These are phyloP conservation scores for Diacarnus erythraeanus DNA, from an alignment of 37 sponge, comb jelly and placozoan species.

Conservation along the genomic window DNA sequence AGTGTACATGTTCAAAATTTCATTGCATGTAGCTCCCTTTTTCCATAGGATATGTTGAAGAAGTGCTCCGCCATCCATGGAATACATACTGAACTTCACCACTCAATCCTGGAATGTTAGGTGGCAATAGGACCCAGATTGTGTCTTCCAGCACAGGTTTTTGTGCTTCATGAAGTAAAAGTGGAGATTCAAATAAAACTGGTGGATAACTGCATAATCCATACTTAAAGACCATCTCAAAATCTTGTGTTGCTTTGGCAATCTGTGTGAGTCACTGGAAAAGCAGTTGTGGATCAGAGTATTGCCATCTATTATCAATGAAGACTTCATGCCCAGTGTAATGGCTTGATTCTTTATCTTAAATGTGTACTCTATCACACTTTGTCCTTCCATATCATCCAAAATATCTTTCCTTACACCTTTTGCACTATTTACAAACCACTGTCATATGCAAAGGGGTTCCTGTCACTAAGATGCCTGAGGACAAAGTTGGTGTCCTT, in stretches of 20 bases:
- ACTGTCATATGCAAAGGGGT: too few relatives aligned
- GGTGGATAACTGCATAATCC: constrained; percentile 37
- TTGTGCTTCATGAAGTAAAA: neutral
- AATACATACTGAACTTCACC: constrained; percentile 30
- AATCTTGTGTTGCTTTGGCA: neutral
- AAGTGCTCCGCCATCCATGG: constrained; percentile 55
- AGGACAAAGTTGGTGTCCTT: too few relatives aligned
- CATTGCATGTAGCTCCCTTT: neutral
- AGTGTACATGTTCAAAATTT: constrained; percentile 25
- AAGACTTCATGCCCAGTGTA: constrained; percentile 9
- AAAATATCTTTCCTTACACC: too few relatives aligned
- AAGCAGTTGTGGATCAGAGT: constrained; percentile 24
- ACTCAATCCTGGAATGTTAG: neutral
- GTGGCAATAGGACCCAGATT: constrained; percentile 11
- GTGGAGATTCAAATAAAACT: neutral
- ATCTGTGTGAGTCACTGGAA: constrained; percentile 31
- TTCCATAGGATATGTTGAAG: constrained; percentile 36
- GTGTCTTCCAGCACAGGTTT: neutral
- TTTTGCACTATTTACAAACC: too few relatives aligned
- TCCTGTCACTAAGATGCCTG: too few relatives aligned
- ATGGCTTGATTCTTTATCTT: constrained; percentile 31
- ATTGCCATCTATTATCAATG: neutral
- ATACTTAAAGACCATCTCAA: neutral
- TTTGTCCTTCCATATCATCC: constrained; percentile 41
- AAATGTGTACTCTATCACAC: constrained; percentile 32